Conservation (phyloP, 2,797 vertebrate genomes). For the Hybognathus amarus region DNA sequence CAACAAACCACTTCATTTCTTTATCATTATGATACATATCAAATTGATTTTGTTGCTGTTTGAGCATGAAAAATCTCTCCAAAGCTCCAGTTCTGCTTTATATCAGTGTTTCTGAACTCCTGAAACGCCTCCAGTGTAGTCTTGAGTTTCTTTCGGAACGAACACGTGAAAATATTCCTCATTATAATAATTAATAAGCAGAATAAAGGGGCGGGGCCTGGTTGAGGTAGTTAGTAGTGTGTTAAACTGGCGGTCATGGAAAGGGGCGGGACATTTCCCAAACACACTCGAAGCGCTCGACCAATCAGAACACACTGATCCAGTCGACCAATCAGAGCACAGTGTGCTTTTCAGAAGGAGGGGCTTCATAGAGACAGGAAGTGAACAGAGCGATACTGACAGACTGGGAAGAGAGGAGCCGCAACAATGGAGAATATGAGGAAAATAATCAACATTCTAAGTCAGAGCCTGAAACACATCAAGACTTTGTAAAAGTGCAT, state of each 20-base stretch:
- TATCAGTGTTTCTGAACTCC: neutral
- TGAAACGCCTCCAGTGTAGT: neutral
- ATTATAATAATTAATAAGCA: rapidly evolving
- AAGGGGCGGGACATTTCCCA: too few relatives aligned
- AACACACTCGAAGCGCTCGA: too few relatives aligned
- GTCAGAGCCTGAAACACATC: too few relatives aligned
- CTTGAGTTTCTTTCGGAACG: neutral
- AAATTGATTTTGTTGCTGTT: neutral
- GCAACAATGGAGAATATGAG: too few relatives aligned
- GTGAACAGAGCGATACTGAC: neutral
- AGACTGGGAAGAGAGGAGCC: too few relatives aligned
- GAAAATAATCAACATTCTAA: too few relatives aligned
- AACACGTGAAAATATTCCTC: neutral
- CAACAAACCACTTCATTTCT: neutral
- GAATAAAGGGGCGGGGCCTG: neutral
- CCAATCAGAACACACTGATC: too few relatives aligned
- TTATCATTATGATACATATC: neutral
- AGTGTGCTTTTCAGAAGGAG: too few relatives aligned
- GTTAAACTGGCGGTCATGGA: neutral
- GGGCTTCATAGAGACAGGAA: neutral
- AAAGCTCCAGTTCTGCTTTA: neutral
- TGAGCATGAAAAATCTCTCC: neutral
- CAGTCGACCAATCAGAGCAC: too few relatives aligned
- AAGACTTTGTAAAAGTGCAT: neutral
- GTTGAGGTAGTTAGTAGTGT: neutral